phyloP scores from a whole-genome alignment of 2,888 invertebrate genomes.

The Zaprionus obscuricornis region DNA sequence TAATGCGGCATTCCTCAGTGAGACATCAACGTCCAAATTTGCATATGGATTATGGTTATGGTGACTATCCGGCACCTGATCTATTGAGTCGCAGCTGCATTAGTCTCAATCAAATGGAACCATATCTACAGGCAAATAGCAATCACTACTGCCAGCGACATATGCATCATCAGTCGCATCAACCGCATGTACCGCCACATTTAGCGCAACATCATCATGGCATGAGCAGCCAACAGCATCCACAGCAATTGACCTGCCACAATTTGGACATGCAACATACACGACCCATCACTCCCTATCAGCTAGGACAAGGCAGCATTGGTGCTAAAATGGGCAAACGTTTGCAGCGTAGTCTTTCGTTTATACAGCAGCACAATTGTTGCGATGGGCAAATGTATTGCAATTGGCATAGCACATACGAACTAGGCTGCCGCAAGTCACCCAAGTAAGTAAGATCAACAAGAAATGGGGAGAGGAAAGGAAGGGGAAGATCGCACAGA shows the following conservation, averaged over 20 bases:
- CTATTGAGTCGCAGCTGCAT: constrained; percentile 82
- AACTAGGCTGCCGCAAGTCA: constrained; percentile 67
- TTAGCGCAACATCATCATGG: constrained; percentile 39
- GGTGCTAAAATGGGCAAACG: constrained; percentile 81
- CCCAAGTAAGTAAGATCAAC: constrained; percentile 51
- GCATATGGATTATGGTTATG: constrained; percentile 60
- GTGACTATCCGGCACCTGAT: constrained; percentile 81
- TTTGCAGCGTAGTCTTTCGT: constrained; percentile 82
- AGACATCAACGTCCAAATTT: constrained; percentile 63
- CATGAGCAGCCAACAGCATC: constrained; percentile 22
- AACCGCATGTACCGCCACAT: constrained; percentile 23
- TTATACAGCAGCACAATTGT: constrained; percentile 82
- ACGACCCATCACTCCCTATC: constrained; percentile 62
- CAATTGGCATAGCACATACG: constrained; percentile 77
- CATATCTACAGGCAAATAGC: constrained; percentile 51
- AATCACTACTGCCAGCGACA: constrained; percentile 53
- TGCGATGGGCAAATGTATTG: constrained; percentile 77
- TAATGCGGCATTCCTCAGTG: constrained; percentile 62
- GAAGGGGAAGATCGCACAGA: too few species aligned
- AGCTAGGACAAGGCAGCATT: constrained; percentile 78
- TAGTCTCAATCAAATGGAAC: constrained; percentile 78
- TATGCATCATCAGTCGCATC: constrained; percentile 40
- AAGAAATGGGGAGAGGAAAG: background rate
- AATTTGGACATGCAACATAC: constrained; percentile 62
- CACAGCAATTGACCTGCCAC: constrained; percentile 62